Percentiles rank a stretch among this genome's conserved stretches.
phyloP scores from a whole-genome alignment of 2,888 invertebrate genomes.

The Melolontha melolontha region DNA sequence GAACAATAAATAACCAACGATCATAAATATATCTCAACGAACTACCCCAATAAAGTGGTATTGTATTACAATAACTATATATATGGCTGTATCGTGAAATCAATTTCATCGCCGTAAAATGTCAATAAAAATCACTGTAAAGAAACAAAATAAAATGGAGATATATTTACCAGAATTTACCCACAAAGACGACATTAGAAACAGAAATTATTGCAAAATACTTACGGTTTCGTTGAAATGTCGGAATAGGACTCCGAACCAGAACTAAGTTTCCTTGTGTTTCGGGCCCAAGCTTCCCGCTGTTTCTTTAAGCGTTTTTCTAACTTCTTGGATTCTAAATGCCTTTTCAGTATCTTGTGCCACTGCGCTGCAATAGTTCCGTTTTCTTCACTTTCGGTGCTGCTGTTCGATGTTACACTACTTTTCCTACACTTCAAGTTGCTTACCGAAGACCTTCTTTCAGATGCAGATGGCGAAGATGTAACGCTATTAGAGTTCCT shows the following conservation, averaged over 20 bases:
- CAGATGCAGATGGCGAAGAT: constrained; percentile 57
- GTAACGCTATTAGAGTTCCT: constrained; percentile 23
- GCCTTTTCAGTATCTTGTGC: constrained; percentile 59
- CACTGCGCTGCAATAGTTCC: constrained; percentile 57
- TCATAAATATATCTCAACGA: too few species aligned
- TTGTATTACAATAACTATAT: too few species aligned
- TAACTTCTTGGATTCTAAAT: constrained; percentile 59
- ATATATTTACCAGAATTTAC: too few species aligned
- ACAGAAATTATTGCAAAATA: background rate
- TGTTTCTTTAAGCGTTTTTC: constrained; percentile 64
- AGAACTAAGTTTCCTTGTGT: constrained; percentile 62
- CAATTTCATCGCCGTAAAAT: too few species aligned
- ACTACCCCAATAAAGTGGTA: too few species aligned
- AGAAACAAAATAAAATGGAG: too few species aligned
- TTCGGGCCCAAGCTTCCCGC: constrained; percentile 65
- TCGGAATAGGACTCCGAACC: constrained; percentile 54
- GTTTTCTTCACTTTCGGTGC: constrained; percentile 63
- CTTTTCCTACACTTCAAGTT: constrained; percentile 61
- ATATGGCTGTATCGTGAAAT: too few species aligned
- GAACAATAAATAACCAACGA: too few species aligned
- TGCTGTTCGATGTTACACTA: constrained; percentile 63
- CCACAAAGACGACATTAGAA: too few species aligned
- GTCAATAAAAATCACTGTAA: too few species aligned
- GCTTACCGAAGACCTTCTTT: constrained; percentile 53
- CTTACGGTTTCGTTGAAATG: constrained; percentile 42